Conservation (phyloP, 2,797 vertebrate species). For the Buceros bicornis region DNA sequence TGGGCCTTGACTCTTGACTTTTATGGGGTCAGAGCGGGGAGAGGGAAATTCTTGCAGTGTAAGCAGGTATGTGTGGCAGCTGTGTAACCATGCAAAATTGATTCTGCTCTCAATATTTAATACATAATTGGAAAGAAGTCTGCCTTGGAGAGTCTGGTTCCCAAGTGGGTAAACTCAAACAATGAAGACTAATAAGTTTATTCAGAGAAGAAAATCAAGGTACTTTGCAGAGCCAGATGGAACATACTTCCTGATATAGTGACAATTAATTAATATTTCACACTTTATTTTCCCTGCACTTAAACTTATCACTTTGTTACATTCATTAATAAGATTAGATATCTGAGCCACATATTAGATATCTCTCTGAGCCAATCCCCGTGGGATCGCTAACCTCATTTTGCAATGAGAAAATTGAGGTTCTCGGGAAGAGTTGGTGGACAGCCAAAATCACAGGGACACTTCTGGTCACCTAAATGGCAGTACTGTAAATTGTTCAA, state of each 20-base stretch:
- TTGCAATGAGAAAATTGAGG: background rate
- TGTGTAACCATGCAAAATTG: background rate
- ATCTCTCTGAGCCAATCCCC: background rate
- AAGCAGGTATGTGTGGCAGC: background rate
- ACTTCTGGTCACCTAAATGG: background rate
- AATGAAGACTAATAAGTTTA: slow-evolving; percentile 3
- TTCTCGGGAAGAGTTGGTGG: background rate
- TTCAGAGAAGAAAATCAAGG: background rate
- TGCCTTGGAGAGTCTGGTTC: background rate
- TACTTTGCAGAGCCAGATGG: background rate
- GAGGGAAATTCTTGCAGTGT: background rate
- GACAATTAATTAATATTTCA: slow-evolving; percentile 16
- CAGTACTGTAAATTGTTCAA: background rate
- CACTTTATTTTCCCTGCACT: background rate
- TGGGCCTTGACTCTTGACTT: background rate
- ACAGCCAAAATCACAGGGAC: background rate
- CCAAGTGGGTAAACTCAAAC: background rate
- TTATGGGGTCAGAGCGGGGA: background rate
- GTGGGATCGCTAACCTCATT: background rate
- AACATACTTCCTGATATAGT: background rate
- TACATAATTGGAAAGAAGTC: background rate
- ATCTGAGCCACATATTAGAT: background rate
- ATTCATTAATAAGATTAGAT: background rate
- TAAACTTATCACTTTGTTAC: background rate
- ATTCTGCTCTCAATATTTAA: slow-evolving; percentile 14